Conservation (phyloP, 2,888 invertebrate genomes). For the Zygothrica quintamaculata region DNA sequence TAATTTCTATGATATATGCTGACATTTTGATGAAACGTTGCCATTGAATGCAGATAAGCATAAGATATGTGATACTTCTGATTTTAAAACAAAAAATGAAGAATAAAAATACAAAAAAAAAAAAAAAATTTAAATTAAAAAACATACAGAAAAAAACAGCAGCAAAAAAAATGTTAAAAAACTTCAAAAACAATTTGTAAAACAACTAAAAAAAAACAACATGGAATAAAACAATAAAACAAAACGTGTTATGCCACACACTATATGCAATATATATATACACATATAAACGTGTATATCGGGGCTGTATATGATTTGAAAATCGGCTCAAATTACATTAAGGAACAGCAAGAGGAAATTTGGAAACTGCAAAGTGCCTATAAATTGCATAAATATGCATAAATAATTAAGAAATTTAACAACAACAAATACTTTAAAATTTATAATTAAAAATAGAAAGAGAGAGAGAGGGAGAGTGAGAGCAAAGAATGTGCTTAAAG, state of each 20-base stretch:
- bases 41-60: slow-evolving; percentile 75
- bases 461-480: slow-evolving; percentile 18
- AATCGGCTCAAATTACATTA: slow-evolving; percentile 49
- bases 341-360: slow-evolving; percentile 38
- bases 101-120: slow-evolving; percentile 23
- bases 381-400: slow-evolving; percentile 60
- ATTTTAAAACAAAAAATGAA: slow-evolving; percentile 24
- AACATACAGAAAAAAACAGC: slow-evolving; percentile 27
- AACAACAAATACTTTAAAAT: slow-evolving; percentile 7
- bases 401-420: slow-evolving; percentile 40
- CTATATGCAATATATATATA: slow-evolving; percentile 8
- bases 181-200: slow-evolving; percentile 55
- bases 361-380: slow-evolving; percentile 24
- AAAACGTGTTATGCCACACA: slow-evolving; percentile 48
- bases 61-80: slow-evolving; percentile 62
- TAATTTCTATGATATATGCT: slow-evolving; percentile 77
- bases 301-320: slow-evolving; percentile 24
- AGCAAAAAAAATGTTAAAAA: slow-evolving; percentile 40
- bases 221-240: too few relatives aligned
- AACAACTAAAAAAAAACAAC: slow-evolving; percentile 41
- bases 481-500: neutral
- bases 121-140: too few relatives aligned
- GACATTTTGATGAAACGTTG: slow-evolving; percentile 80
- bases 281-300: slow-evolving; percentile 12
- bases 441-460: slow-evolving; percentile 29